These are phyloP conservation scores for Ceratosolen fusciceps DNA, from an alignment of 1,140 invertebrate species.

Conservation along the genomic window DNA sequence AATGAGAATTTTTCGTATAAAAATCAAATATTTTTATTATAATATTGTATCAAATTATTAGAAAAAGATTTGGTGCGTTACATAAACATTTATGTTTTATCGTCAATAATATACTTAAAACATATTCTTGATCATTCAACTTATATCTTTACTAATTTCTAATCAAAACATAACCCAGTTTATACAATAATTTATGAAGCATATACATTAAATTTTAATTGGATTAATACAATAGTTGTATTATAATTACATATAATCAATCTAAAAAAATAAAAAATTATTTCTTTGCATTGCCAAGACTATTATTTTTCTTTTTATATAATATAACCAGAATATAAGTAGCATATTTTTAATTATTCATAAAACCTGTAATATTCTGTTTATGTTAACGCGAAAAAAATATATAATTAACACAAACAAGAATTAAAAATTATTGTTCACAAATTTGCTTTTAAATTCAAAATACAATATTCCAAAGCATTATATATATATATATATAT, in stretches of 20 bases:
- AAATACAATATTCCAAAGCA: too few species aligned
- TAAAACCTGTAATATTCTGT: too few species aligned
- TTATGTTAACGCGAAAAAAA: too few species aligned
- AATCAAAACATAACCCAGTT: neutral
- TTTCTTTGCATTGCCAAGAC: neutral
- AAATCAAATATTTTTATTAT: too few species aligned
- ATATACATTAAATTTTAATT: neutral
- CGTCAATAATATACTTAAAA: slow-evolving; percentile 5
- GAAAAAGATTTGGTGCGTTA: neutral
- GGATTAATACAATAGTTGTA: slow-evolving; percentile 7
- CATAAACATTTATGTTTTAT: neutral
- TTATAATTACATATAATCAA: neutral
- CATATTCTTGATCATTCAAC: neutral
- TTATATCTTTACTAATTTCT: neutral
- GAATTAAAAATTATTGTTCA: too few species aligned
- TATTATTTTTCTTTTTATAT: neutral
- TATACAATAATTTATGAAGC: neutral
- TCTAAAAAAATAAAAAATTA: neutral
- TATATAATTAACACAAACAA: too few species aligned
- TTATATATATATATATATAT: too few species aligned
- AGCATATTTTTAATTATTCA: too few species aligned
- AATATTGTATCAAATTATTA: too few species aligned
- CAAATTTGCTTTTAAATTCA: too few species aligned
- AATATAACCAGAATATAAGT: neutral
- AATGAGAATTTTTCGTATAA: too few species aligned